A percentile compares a stretch with the other conserved stretches of the same genome.
phyloP scores from a whole-genome alignment of 2,113 vertebrate species.

The Atherinomorus stipes region DNA sequence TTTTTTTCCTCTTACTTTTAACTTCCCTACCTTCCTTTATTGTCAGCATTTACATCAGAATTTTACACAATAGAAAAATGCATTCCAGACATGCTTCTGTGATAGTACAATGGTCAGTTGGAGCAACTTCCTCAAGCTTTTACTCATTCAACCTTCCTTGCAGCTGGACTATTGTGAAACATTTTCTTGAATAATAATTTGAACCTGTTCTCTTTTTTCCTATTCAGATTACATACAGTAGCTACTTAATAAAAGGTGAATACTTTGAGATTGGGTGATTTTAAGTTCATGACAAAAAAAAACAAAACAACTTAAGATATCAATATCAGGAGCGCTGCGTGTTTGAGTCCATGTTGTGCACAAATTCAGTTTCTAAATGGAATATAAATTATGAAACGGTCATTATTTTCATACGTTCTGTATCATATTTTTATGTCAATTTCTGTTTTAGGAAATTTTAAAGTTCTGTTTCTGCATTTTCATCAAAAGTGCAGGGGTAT shows the following conservation, averaged over 20 bases:
- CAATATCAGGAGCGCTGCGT: too few relatives aligned
- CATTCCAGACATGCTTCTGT: constrained; percentile 62
- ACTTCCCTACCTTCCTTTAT: constrained; percentile 42
- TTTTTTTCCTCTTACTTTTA: background rate
- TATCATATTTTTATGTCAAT: background rate
- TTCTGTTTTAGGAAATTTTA: background rate
- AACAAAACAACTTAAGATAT: too few relatives aligned
- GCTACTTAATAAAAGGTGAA: background rate
- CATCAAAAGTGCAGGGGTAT: background rate
- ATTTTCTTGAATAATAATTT: constrained; percentile 10
- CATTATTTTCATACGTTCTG: background rate
- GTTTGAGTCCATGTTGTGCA: too few relatives aligned
- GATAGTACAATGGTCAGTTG: constrained; percentile 54
- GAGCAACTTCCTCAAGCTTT: constrained; percentile 51
- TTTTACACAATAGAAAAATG: constrained; percentile 62
- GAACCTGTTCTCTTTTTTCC: background rate
- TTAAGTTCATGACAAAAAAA: too few relatives aligned
- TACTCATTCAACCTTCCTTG: constrained; percentile 28
- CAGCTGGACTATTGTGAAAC: constrained; percentile 23
- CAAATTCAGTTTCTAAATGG: too few relatives aligned
- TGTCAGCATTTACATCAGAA: constrained; percentile 23
- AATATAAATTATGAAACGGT: too few relatives aligned
- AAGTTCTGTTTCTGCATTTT: background rate
- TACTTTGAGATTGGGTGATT: too few relatives aligned
- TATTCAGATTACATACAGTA: background rate